Percentiles rank a stretch among this genome's conserved stretches.
These are phyloP conservation scores for Alcedo atthis DNA, from an alignment of 2,797 vertebrate genomes.

Conservation along the genomic window DNA sequence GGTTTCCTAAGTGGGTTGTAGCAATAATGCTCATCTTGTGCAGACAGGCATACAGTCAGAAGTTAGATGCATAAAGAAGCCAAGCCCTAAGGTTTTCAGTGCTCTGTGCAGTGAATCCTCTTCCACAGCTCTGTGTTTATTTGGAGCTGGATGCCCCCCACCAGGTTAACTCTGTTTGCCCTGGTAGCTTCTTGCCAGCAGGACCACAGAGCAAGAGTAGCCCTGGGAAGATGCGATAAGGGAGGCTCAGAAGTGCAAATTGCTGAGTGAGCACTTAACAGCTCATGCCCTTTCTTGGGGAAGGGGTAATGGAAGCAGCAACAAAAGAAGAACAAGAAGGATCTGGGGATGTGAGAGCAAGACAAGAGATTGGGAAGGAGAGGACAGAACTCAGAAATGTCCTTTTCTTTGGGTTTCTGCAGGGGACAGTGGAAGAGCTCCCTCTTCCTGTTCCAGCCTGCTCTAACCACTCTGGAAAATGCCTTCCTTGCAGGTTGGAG, in stretches of 20 bases:
- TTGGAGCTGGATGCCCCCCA: background rate
- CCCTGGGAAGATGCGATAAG: background rate
- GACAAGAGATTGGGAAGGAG: background rate
- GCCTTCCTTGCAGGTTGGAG: background rate
- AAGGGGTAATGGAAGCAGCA: background rate
- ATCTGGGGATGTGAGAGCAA: background rate
- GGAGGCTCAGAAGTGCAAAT: background rate
- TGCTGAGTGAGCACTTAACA: background rate
- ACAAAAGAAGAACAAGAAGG: background rate
- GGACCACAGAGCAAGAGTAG: background rate
- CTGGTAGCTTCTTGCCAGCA: background rate
- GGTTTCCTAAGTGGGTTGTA: slow-evolving; percentile 65
- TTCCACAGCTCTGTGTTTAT: background rate
- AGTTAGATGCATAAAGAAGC: slow-evolving; percentile 10
- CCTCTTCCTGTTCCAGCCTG: slow-evolving; percentile 26
- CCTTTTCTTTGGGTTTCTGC: background rate
- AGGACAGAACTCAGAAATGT: background rate
- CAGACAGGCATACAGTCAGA: background rate
- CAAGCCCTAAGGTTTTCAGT: background rate
- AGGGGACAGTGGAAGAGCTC: slow-evolving; percentile 43
- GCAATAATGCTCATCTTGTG: slow-evolving; percentile 17
- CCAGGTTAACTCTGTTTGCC: background rate
- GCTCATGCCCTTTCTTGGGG: background rate
- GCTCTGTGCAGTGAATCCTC: background rate
- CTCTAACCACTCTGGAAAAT: background rate